These are phyloP conservation scores for Oncorhynchus kisutch DNA, from an alignment of 2,113 vertebrate species.

Conservation along the genomic window DNA sequence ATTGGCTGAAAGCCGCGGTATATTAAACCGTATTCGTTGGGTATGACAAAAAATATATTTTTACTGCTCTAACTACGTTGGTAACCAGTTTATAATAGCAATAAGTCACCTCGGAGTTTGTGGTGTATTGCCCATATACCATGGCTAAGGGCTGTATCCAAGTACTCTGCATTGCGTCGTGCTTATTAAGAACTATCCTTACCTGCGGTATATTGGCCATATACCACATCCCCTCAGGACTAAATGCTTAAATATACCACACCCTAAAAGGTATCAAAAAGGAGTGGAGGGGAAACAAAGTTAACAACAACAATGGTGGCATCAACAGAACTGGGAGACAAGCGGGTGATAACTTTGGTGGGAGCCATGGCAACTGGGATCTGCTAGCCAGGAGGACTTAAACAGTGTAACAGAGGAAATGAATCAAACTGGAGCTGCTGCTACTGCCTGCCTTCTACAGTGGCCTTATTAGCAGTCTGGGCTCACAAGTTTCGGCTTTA, in stretches of 20 bases:
- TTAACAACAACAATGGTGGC: conserved; percentile 43
- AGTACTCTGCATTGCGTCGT: no score
- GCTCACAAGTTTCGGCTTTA: conserved; percentile 59
- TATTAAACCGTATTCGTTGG: no score
- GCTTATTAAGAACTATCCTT: no score
- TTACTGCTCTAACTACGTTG: no score
- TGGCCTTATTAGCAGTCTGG: conserved; percentile 74
- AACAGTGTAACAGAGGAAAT: conserved; percentile 60
- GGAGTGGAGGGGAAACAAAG: conserved; percentile 21
- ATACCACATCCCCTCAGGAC: no score
- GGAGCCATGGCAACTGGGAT: conserved; percentile 74
- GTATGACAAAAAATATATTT: no score
- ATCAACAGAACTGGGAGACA: conserved; percentile 71
- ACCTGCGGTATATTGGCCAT: no score
- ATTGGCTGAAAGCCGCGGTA: no score
- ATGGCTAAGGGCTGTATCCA: no score
- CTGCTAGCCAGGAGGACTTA: conserved; percentile 70
- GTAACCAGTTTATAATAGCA: no score
- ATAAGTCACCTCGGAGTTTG: no score
- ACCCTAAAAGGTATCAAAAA: conserved; percentile 38
- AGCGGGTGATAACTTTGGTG: conserved; percentile 85
- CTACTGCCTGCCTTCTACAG: conserved; percentile 71
- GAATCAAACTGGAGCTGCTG: conserved; percentile 56
- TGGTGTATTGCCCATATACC: no score
- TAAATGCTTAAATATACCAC: conserved; percentile 59